These are phyloP conservation scores for Patiria miniata DNA, from an alignment of 35 echinoderm and acorn worm species.

Conservation along the genomic window DNA sequence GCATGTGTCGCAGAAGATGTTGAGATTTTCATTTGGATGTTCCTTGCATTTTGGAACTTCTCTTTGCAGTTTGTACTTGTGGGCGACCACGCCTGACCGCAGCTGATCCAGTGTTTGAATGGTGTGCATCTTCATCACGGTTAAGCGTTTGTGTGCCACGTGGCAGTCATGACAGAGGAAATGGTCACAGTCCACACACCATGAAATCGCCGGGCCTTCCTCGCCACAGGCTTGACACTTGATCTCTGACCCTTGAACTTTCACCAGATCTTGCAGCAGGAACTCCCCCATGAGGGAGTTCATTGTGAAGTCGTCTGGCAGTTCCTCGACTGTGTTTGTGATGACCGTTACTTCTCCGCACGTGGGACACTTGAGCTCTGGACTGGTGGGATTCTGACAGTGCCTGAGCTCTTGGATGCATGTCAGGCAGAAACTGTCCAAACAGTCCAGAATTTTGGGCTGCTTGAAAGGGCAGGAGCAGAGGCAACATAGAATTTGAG, in stretches of 20 bases:
- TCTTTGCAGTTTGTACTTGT: no score
- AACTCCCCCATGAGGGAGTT: neutral
- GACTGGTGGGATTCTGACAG: neutral
- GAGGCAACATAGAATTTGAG: no score
- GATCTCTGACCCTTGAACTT: neutral
- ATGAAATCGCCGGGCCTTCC: neutral
- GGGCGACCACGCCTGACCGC: neutral
- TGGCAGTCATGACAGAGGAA: neutral
- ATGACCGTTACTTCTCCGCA: neutral
- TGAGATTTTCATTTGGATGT: neutral
- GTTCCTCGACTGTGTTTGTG: neutral
- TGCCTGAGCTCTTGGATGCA: neutral
- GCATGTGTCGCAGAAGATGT: neutral
- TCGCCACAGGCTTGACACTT: neutral
- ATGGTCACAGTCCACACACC: neutral
- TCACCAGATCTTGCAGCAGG: neutral
- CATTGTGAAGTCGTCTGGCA: neutral
- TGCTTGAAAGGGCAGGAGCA: neutral
- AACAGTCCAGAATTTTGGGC: neutral
- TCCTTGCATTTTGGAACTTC: neutral
- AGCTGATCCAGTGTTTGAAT: neutral
- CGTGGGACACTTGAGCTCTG: neutral
- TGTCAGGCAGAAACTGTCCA: neutral
- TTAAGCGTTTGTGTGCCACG: neutral
- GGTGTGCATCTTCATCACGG: neutral